phyloP scores from a whole-genome alignment of 2,113 vertebrate genomes.

The Nothoprocta perdicaria region DNA sequence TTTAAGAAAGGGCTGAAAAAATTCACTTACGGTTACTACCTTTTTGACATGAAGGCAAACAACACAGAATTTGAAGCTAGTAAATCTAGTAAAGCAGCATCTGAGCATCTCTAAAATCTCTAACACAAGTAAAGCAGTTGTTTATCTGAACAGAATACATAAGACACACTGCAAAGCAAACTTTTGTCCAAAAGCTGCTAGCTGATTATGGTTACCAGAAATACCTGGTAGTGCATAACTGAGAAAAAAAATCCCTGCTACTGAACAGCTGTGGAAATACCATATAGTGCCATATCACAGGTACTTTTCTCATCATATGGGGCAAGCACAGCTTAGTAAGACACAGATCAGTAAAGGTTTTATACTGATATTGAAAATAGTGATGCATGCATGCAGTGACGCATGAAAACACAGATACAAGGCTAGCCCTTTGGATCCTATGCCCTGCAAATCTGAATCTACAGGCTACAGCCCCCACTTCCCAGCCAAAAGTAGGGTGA shows the following conservation, averaged over 20 bases:
- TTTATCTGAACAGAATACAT: neutral
- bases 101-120: neutral
- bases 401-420: neutral
- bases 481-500: neutral
- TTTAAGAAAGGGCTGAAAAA: neutral
- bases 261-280: neutral
- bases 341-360: neutral
- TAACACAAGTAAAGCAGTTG: neutral
- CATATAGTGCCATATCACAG: fast-evolving
- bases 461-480: fast-evolving
- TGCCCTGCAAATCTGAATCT: neutral
- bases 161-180: neutral
- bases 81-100: neutral
- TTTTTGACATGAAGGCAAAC: neutral
- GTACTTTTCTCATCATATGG: too few species aligned
- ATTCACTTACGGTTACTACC: neutral
- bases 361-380: fast-evolving
- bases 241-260: neutral
- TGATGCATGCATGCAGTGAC: fast-evolving
- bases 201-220: neutral
- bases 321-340: neutral
- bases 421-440: neutral
- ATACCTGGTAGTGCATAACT: neutral
- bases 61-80: neutral
- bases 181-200: neutral